These are phyloP conservation scores for Drosophila virilis DNA, from an alignment of 1,140 invertebrate species.

Conservation along the genomic window DNA sequence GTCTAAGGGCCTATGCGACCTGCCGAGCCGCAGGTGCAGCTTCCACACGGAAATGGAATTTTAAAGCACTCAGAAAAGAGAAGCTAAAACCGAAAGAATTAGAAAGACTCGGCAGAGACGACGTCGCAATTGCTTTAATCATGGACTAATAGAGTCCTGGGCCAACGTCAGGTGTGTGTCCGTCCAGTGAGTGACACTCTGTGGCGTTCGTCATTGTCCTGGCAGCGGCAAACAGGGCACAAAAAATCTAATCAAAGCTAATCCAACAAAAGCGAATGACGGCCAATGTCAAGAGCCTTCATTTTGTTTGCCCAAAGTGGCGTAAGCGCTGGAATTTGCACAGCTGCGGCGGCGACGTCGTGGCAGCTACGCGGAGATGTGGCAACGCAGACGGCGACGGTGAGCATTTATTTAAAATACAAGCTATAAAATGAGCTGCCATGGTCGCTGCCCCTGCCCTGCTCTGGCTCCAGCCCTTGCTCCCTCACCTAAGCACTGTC, in stretches of 20 bases:
- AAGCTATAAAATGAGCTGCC: conserved; percentile 81
- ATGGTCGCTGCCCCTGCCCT: background rate
- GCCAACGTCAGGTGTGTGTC: conserved; percentile 28
- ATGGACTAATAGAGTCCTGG: conserved; percentile 65
- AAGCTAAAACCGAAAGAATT: conserved; percentile 53
- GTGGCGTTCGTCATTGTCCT: conserved; percentile 36
- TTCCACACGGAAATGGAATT: conserved; percentile 79
- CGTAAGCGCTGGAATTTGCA: conserved; percentile 76
- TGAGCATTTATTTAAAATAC: conserved; percentile 80
- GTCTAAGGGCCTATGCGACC: conserved; percentile 21
- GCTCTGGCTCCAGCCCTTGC: no score
- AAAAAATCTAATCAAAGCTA: conserved; percentile 83
- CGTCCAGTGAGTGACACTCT: conserved; percentile 63
- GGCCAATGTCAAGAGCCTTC: conserved; percentile 69
- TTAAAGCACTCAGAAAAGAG: conserved; percentile 66
- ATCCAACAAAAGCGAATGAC: conserved; percentile 80
- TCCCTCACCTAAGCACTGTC: conserved; percentile 11
- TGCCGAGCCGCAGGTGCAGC: conserved; percentile 70
- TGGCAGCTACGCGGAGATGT: conserved; percentile 33
- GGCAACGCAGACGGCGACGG: conserved; percentile 14
- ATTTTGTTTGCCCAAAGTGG: conserved; percentile 77
- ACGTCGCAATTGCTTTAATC: conserved; percentile 63
- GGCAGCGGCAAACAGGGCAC: conserved; percentile 50
- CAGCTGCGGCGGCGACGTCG: conserved; percentile 49
- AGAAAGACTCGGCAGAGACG: conserved; percentile 31